Conservation (phyloP, 1,140 invertebrate genomes). For the Aphelinus atriplicis region DNA sequence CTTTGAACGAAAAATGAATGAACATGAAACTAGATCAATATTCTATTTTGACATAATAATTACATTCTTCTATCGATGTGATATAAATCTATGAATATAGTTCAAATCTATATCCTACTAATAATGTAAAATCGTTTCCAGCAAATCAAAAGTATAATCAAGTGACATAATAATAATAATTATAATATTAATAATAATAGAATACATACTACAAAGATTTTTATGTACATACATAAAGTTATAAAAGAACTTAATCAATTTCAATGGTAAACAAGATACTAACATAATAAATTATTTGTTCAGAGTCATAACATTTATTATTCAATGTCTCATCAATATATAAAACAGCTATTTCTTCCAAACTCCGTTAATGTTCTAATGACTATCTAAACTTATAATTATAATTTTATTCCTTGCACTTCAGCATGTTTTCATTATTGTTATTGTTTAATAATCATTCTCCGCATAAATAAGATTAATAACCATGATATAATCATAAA, state of each 20-base stretch:
- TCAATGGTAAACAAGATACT: conserved; percentile 27
- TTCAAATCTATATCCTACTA: too few species aligned
- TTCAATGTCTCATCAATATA: conserved; percentile 36
- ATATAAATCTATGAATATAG: too few species aligned
- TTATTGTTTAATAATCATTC: conserved; percentile 14
- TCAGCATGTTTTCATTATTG: conserved; percentile 19
- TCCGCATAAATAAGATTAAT: conserved; percentile 24
- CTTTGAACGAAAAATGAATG: too few species aligned
- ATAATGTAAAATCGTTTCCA: too few species aligned
- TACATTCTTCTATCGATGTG: too few species aligned
- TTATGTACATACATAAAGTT: conserved; percentile 25
- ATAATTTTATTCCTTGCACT: conserved; percentile 32
- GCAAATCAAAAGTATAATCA: too few species aligned
- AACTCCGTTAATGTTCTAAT: conserved; percentile 33
- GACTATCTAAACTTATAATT: conserved; percentile 33
- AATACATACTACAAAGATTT: not conserved
- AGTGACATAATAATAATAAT: too few species aligned
- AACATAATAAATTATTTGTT: conserved; percentile 32
- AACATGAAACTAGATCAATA: too few species aligned
- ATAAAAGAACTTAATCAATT: conserved; percentile 22
- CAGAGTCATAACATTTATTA: conserved; percentile 35
- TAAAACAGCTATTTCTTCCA: conserved; percentile 29
- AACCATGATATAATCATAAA: conserved; percentile 9
- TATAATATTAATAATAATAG: too few species aligned
- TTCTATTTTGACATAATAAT: too few species aligned